A percentile compares a stretch with the other conserved stretches of the same genome.
Conservation (phyloP, 2,797 vertebrate species). For the Centropyge bicolor region DNA sequence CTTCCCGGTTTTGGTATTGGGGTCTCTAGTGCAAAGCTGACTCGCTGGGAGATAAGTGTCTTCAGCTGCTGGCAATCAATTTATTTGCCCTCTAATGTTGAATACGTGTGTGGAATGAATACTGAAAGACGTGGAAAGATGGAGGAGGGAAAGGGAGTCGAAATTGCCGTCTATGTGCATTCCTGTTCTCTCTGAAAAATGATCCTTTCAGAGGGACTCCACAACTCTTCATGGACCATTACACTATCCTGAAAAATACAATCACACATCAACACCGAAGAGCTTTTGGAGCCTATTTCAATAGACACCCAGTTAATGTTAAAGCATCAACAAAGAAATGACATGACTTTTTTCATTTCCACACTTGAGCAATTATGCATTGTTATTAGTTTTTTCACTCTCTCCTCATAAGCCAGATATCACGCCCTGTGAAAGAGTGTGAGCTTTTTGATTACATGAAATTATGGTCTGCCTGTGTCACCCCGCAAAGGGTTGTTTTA, state of each 20-base stretch:
- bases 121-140: slow-evolving; percentile 64
- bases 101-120: slow-evolving; percentile 77
- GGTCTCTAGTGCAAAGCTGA: slow-evolving; percentile 73
- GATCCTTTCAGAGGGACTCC: slow-evolving; percentile 70
- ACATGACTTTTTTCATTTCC: slow-evolving; percentile 57
- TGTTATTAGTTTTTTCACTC: slow-evolving; percentile 62
- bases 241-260: slow-evolving; percentile 73
- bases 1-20: slow-evolving; percentile 75
- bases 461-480: slow-evolving; percentile 11
- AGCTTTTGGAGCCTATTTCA: slow-evolving; percentile 56
- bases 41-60: slow-evolving; percentile 79
- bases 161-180: slow-evolving; percentile 63
- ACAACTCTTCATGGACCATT: slow-evolving; percentile 78
- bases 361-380: slow-evolving; percentile 62
- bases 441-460: slow-evolving; percentile 17
- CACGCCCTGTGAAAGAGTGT: neutral
- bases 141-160: slow-evolving; percentile 54
- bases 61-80: slow-evolving; percentile 84
- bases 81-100: slow-evolving; percentile 81
- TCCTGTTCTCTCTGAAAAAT: slow-evolving; percentile 69
- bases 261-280: slow-evolving; percentile 66
- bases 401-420: slow-evolving; percentile 41
- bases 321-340: slow-evolving; percentile 68
- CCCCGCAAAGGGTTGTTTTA: slow-evolving; percentile 18
- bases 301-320: slow-evolving; percentile 67